These are phyloP conservation scores for Pipistrellus kuhlii DNA, from an alignment of 2,797 vertebrate genomes.

Conservation along the genomic window DNA sequence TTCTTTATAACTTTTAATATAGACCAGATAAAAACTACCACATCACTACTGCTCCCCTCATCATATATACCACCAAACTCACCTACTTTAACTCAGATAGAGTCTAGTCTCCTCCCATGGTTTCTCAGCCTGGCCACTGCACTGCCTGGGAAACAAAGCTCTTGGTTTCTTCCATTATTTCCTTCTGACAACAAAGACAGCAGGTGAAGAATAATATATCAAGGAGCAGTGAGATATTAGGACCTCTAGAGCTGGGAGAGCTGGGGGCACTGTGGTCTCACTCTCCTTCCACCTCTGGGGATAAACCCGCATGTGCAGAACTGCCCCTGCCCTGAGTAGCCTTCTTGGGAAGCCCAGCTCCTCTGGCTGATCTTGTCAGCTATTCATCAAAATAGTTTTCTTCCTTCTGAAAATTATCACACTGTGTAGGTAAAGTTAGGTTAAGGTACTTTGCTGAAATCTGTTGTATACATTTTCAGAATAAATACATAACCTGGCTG, in stretches of 20 bases:
- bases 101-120: background rate
- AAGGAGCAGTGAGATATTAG: background rate
- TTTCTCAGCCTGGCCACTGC: background rate
- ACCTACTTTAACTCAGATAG: background rate
- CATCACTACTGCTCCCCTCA: background rate
- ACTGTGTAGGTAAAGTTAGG: background rate
- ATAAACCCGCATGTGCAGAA: background rate
- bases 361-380: background rate
- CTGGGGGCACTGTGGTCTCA: background rate
- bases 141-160: background rate
- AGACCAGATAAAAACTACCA: background rate
- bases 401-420: background rate
- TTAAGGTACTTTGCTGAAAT: background rate
- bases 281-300: too few relatives aligned
- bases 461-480: background rate
- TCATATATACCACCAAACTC: background rate
- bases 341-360: background rate
- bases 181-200: background rate
- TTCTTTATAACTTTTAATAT: background rate
- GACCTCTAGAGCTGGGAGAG: background rate
- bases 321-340: background rate
- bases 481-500: background rate
- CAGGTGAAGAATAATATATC: background rate
- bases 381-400: background rate
- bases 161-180: background rate